Conservation (phyloP, 2,888 invertebrate genomes). For the Leptopilina syphax region DNA sequence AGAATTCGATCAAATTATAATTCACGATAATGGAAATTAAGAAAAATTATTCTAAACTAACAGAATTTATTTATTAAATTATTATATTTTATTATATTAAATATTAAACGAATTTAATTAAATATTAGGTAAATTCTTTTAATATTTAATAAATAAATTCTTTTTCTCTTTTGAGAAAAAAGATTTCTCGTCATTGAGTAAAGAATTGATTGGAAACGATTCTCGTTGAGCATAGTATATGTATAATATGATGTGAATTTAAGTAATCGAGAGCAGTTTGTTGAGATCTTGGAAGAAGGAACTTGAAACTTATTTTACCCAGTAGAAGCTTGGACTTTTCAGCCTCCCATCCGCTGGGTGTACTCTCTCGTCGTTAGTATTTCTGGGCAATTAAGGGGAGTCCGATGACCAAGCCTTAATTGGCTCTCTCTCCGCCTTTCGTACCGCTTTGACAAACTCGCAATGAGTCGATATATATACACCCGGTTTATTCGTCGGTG, state of each 20-base stretch:
- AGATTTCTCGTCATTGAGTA: conserved; percentile 1
- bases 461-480: conserved; percentile 31
- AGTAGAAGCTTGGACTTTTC: conserved; percentile 34
- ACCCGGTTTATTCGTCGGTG: conserved; percentile 30
- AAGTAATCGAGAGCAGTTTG: conserved; percentile 37
- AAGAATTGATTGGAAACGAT: conserved; percentile 13
- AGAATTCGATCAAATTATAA: too few relatives aligned
- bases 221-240: not conserved
- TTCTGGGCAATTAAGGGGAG: conserved; percentile 41
- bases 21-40: too few relatives aligned
- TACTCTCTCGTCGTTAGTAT: conserved; percentile 32
- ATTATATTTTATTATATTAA: too few relatives aligned
- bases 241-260: not conserved
- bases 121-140: too few relatives aligned
- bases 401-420: conserved; percentile 38
- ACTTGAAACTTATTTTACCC: conserved; percentile 32
- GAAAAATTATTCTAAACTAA: too few relatives aligned
- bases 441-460: conserved; percentile 40
- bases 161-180: too few relatives aligned
- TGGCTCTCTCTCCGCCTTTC: conserved; percentile 27
- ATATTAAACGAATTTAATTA: too few relatives aligned
- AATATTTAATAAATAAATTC: too few relatives aligned
- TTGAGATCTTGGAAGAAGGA: conserved; percentile 37
- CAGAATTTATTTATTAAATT: too few relatives aligned
- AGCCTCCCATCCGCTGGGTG: not conserved